Evolutionary conservation across 1,140 invertebrate genomes (phyloP), one percentile per base, ranked within the genome.

Genomic region (Teleogryllus occipitalis): DNA sequence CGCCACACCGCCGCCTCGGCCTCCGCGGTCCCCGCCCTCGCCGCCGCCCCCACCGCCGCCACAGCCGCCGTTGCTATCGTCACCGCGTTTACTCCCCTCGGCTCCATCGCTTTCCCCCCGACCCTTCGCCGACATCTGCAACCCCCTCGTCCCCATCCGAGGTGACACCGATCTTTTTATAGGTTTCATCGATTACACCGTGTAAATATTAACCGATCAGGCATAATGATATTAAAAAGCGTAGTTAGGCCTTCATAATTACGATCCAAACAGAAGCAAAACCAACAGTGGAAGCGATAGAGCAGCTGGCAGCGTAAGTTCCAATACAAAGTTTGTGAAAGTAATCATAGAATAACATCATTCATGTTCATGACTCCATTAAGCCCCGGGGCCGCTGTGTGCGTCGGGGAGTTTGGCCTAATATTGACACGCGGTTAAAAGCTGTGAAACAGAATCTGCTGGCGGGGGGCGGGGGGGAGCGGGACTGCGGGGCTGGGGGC

Each of bases 291-390:
- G 54, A 65, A 65, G 54, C 54, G 54, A 18, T 65, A 65, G 54
- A 65, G 54, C 54, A 65, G 54, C 54, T 65, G 54, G 54, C 54
- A 18, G 54, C 54, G 18, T 65, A 65, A 65, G 54, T 65, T 65
- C 49, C 54, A 65, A 65, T 65, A 65, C 54, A 65, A 65, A 65
- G 54, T 65, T 65, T 65, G 54, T 65, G 54, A 65, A 65, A 65
- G 54, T 65, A 65, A 65, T 65, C 54, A 65, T 65, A 65, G 54
- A 65, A 65, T 65, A 65, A 65, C 54, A 65, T 65, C 54, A 65
- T 65, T 65, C 54, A 65, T 65, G 54, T 65, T 65, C 54, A 65
- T 65, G 54, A 65, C 54, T 65, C 54, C 54, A 65, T 65, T 65
- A 65, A 65, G 54, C 54, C 49, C 54, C 10, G 18, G 54, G 54